Percentiles rank a stretch among this genome's conserved stretches.
Evolutionary conservation across 1,140 invertebrate species (phyloP).

Genomic region (Drosophila littoralis): DNA sequence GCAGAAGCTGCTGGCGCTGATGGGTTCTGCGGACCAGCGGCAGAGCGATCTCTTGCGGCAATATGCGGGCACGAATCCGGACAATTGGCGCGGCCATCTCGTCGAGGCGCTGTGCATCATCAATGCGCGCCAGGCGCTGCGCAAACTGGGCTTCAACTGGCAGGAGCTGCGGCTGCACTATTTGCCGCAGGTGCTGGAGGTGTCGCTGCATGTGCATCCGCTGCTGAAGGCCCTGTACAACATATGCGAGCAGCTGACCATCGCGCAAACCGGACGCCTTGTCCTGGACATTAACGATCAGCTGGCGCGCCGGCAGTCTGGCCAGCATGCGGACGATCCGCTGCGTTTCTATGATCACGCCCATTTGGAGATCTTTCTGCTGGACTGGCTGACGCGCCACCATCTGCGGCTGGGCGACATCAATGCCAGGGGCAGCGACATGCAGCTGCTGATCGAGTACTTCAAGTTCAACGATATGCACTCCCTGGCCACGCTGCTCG

Average conservation of each 20-base stretch:
- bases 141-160: conserved; percentile 67
- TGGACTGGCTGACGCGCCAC: conserved; percentile 67
- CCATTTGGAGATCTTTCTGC: conserved; percentile 74
- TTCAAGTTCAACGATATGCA: conserved; percentile 73
- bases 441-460: conserved; percentile 70
- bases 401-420: conserved; percentile 59
- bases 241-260: conserved; percentile 68
- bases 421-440: conserved; percentile 48
- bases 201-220: conserved; percentile 71
- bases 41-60: conserved; percentile 58
- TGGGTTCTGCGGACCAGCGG: conserved; percentile 4
- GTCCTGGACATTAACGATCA: conserved; percentile 54
- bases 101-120: conserved; percentile 74
- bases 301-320: neutral
- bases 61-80: conserved; percentile 55
- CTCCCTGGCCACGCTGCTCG: conserved; percentile 46
- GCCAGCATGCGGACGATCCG: conserved; percentile 27
- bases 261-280: conserved; percentile 58
- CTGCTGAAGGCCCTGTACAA: conserved; percentile 69
- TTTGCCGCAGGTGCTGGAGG: conserved; percentile 61
- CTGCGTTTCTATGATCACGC: conserved; percentile 67
- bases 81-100: conserved; percentile 55
- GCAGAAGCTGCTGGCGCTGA: conserved; percentile 58
- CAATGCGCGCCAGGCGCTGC: conserved; percentile 57
- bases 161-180: conserved; percentile 60